These are phyloP conservation scores for Camponotus pennsylvanicus DNA, from an alignment of 1,140 invertebrate genomes.

Conservation along the genomic window DNA sequence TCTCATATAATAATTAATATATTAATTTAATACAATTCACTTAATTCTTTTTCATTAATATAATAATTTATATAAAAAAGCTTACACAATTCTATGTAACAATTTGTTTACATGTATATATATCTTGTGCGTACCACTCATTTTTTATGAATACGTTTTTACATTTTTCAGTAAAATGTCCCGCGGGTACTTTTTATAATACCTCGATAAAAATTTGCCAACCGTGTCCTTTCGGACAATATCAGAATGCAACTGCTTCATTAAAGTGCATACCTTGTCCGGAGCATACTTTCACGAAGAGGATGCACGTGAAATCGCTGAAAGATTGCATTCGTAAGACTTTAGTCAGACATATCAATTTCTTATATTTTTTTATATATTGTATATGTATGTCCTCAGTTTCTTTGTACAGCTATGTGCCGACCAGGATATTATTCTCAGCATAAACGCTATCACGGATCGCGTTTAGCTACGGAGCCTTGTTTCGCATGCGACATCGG, in stretches of 20 bases:
- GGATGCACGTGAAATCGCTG: slow-evolving; percentile 86
- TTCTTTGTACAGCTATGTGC: slow-evolving; percentile 75
- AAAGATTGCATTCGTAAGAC: slow-evolving; percentile 88
- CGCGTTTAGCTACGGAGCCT: slow-evolving; percentile 73
- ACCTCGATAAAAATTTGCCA: slow-evolving; percentile 86
- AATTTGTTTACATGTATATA: too few species aligned
- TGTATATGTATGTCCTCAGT: not conserved
- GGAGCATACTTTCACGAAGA: slow-evolving; percentile 87
- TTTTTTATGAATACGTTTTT: slow-evolving; percentile 4
- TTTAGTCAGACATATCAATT: not conserved
- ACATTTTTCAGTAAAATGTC: slow-evolving; percentile 87
- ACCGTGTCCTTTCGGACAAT: slow-evolving; percentile 88
- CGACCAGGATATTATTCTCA: slow-evolving; percentile 78
- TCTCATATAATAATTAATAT: too few species aligned
- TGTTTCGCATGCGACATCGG: slow-evolving; percentile 89
- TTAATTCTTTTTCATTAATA: too few species aligned
- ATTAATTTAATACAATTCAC: too few species aligned
- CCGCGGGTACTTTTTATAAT: slow-evolving; percentile 90
- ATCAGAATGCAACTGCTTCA: slow-evolving; percentile 87
- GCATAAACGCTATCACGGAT: slow-evolving; percentile 69
- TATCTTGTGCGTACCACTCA: too few species aligned
- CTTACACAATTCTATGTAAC: too few species aligned
- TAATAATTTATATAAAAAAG: too few species aligned
- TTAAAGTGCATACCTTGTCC: slow-evolving; percentile 88
- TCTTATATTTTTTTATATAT: too few species aligned